phyloP scores from a whole-genome alignment of 2,797 vertebrate species.

The Enteromius viviparus region DNA sequence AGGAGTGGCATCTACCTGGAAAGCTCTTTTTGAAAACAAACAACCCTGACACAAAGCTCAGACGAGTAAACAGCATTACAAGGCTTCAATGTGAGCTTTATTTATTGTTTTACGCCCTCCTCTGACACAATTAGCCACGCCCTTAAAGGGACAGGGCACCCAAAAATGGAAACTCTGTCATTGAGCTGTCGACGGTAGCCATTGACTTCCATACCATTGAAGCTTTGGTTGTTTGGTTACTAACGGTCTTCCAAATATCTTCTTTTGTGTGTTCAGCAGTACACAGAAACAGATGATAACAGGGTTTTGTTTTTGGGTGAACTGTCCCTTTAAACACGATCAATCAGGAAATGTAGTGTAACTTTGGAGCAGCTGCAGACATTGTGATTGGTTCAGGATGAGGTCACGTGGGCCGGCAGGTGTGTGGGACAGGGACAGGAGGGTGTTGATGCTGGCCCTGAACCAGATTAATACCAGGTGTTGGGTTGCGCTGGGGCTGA shows the following conservation, averaged over 20 bases:
- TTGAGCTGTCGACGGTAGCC: neutral
- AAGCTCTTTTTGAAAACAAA: neutral
- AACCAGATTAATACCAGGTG: slow-evolving; percentile 28
- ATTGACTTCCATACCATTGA: neutral
- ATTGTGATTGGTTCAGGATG: neutral
- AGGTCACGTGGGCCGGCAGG: slow-evolving; percentile 39
- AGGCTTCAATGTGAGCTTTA: neutral
- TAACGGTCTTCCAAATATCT: neutral
- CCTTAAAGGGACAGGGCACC: neutral
- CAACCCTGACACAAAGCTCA: neutral
- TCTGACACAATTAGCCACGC: neutral
- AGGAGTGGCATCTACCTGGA: neutral
- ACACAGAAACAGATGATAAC: neutral
- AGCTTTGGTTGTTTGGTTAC: neutral
- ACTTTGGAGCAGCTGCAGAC: neutral
- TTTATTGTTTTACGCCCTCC: neutral
- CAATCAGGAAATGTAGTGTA: neutral
- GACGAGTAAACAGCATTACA: neutral
- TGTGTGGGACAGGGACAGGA: slow-evolving; percentile 25
- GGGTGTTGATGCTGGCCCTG: slow-evolving; percentile 47
- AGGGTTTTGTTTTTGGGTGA: neutral
- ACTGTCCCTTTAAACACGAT: neutral
- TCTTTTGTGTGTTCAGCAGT: neutral
- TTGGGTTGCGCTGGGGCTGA: slow-evolving; percentile 34
- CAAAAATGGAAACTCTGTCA: neutral